Conservation (phyloP, 1,140 invertebrate genomes). For the Dolichoris vasculosae region DNA sequence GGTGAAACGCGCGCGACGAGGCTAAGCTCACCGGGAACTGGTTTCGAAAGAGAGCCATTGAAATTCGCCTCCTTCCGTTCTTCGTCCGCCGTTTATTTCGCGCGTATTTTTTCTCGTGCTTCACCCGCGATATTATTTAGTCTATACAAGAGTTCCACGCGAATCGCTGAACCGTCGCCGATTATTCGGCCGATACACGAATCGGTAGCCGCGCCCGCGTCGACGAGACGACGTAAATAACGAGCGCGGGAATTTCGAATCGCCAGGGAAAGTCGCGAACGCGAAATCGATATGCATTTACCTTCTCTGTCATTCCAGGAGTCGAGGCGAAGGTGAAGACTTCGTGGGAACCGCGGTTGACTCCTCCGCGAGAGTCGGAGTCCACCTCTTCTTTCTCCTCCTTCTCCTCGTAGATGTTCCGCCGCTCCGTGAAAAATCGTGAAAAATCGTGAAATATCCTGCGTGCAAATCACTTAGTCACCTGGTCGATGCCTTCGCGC, state of each 20-base stretch:
- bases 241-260: constrained; percentile 41
- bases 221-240: not conserved
- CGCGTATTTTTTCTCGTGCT: constrained; percentile 24
- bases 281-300: constrained; percentile 55
- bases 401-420: not conserved
- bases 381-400: not conserved
- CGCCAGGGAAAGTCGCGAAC: constrained; percentile 1
- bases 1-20: constrained; percentile 51
- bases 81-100: constrained; percentile 48
- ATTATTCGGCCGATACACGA: not conserved
- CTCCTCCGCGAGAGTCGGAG: constrained; percentile 25
- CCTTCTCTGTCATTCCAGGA: constrained; percentile 72
- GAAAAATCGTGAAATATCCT: not conserved
- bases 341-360: constrained; percentile 35
- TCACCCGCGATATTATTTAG: too few species aligned
- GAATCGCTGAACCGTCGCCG: not conserved
- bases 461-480: constrained; percentile 2
- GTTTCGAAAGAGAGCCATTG: constrained; percentile 44
- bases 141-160: not conserved
- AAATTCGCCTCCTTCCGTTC: constrained; percentile 58
- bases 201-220: not conserved
- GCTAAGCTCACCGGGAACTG: not conserved
- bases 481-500: not conserved
- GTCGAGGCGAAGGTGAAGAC: constrained; percentile 41
- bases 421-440: not conserved